Evolutionary conservation across 2,888 invertebrate genomes (phyloP), one percentile per base, ranked within the genome.

Genomic region (Leucozona laternaria): DNA sequence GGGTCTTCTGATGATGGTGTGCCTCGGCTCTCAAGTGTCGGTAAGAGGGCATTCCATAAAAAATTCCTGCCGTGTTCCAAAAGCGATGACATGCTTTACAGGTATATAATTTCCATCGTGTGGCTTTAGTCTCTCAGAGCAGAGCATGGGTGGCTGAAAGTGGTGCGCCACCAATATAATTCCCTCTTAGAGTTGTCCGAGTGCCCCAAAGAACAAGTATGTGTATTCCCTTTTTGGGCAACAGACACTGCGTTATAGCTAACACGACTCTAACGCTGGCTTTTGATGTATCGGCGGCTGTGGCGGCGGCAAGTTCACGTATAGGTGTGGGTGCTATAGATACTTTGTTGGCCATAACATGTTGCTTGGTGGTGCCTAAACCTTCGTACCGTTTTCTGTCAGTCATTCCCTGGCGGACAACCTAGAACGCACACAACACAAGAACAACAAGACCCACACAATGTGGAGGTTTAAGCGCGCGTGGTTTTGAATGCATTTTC

Each of bases 281-380:
- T 50, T 79, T 85, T 80, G 80, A 80, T 80, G 80, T 72, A 79
- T 77, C 66, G 57, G 75, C 83, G 79, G 68, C 84, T 58, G 62
- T 1, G 17, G 48, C 2, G 75, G 78, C 83, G 76, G 72, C 84
- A 80, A 77, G 79, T 75, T 75, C 73, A 72, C 62, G 5, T 68
- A 3, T 48, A 78, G 75, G 78, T 86, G 81, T 85, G 85, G 85
- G 85, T 85, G 85, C 50, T 53, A n/a, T n/a, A 2, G 31, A 50
- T 57, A 64, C 22, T 60, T 22, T 60, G 60, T 45, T 45, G n/a
- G 43, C 17, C n/a, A 45, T 45, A 45, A 17, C 8, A 7, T 45
- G 43, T 71, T 75, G 25, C n/a, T 34, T 34, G 10, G 43, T 45
- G 34, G 11, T 55, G n/a, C 17, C 15, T 40, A 57, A 11, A 10